phyloP scores from a whole-genome alignment of 1,140 invertebrate genomes.

The Calosoma granatense region DNA sequence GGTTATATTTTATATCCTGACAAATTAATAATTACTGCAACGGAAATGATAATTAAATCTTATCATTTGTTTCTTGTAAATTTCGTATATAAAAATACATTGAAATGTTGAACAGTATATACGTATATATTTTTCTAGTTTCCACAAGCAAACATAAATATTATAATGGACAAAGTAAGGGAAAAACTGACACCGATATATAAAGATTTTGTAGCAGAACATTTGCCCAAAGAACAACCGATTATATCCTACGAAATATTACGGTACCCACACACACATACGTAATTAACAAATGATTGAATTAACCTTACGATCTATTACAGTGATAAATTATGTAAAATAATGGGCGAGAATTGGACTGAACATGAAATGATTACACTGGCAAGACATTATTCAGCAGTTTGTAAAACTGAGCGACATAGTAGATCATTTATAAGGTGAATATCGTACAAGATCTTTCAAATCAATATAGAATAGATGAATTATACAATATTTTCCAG shows the following conservation, averaged over 20 bases:
- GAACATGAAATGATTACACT: conserved; percentile 71
- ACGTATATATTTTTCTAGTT: conserved; percentile 56
- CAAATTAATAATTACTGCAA: too few species aligned
- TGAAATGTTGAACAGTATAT: too few species aligned
- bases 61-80: too few species aligned
- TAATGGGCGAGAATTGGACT: conserved; percentile 51
- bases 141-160: conserved; percentile 53
- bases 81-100: too few species aligned
- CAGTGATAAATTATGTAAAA: conserved; percentile 23
- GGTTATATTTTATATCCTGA: too few species aligned
- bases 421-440: conserved; percentile 26
- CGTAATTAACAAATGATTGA: neutral
- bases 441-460: neutral
- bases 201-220: conserved; percentile 61
- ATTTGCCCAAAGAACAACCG: conserved; percentile 42
- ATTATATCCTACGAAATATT: conserved; percentile 28
- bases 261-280: conserved; percentile 19
- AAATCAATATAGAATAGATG: neutral
- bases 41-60: too few species aligned
- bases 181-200: conserved; percentile 50
- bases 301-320: neutral
- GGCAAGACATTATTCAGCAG: conserved; percentile 49
- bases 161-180: conserved; percentile 61
- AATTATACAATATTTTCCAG: conserved; percentile 26
- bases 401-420: conserved; percentile 26